Percentiles rank a stretch among this genome's conserved stretches.
Evolutionary conservation across 2,113 vertebrate species (phyloP).

Genomic region (Pyrgilauda ruficollis): DNA sequence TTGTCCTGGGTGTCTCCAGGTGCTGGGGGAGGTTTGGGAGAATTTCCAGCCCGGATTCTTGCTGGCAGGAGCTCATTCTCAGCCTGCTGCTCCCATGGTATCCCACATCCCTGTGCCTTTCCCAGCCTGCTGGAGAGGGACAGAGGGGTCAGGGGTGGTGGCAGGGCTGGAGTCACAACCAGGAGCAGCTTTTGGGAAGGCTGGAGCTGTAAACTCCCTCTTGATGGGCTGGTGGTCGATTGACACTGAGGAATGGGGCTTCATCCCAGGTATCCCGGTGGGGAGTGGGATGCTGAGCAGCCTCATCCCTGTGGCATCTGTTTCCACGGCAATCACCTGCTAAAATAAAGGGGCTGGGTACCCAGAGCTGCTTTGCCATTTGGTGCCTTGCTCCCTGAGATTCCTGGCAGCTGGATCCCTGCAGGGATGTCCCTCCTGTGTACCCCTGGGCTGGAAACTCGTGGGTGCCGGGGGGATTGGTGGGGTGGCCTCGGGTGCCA

Average conservation of each 20-base stretch:
- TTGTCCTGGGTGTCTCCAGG: background rate
- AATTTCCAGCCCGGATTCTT: background rate
- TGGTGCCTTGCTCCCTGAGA: background rate
- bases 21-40: background rate
- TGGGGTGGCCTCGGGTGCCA: background rate
- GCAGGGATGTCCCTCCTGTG: rapidly evolving
- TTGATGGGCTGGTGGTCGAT: background rate
- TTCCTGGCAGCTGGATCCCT: background rate
- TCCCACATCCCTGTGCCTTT: background rate
- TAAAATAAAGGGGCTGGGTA: background rate
- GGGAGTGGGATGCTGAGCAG: background rate
- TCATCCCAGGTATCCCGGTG: background rate
- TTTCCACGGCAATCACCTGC: background rate
- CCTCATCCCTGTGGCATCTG: background rate
- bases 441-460: background rate
- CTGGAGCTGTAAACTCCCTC: background rate
- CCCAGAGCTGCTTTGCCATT: background rate
- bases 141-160: background rate
- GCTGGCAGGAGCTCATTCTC: rapidly evolving
- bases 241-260: background rate
- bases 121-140: background rate
- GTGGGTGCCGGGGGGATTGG: rapidly evolving
- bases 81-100: background rate
- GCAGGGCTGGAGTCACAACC: background rate
- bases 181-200: background rate